A percentile compares a stretch with the other conserved stretches of the same genome.
These are phyloP conservation scores for Chydorus sphaericus DNA, from an alignment of 2,888 invertebrate species.

Conservation along the genomic window DNA sequence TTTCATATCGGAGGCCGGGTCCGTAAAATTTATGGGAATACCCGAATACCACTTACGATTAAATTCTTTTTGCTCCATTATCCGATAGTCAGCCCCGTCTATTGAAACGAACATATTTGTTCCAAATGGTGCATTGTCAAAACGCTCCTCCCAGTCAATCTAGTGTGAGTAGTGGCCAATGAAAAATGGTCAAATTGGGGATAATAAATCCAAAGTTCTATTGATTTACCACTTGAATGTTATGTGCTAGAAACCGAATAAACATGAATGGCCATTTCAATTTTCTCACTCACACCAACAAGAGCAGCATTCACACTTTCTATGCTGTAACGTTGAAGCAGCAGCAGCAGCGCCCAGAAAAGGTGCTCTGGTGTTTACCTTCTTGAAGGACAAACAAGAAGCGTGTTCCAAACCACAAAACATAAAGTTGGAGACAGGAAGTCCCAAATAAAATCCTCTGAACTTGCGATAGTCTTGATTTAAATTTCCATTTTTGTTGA, in stretches of 20 bases:
- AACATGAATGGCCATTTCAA: not conserved
- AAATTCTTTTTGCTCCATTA: not conserved
- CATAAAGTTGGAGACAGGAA: not conserved
- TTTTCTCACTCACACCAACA: not conserved
- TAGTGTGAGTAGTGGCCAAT: no score
- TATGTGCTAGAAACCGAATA: not conserved
- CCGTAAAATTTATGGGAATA: not conserved
- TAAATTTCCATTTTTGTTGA: not conserved
- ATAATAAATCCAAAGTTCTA: not conserved
- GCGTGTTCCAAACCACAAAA: not conserved
- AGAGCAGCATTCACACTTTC: not conserved
- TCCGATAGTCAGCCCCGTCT: not conserved
- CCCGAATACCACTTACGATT: not conserved
- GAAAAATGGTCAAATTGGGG: not conserved
- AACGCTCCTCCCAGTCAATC: not conserved
- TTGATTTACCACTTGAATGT: not conserved
- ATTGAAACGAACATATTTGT: not conserved
- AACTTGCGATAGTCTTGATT: not conserved
- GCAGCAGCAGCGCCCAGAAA: not conserved
- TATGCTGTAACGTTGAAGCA: not conserved
- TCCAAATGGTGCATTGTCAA: not conserved
- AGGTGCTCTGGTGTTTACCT: not conserved
- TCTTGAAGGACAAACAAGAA: not conserved
- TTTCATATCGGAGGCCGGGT: not conserved
- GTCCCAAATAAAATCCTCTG: conserved; percentile 1